A percentile compares a stretch with the other conserved stretches of the same genome.
These are phyloP conservation scores for Myodes glareolus DNA, from an alignment of 2,113 vertebrate genomes.

Conservation along the genomic window DNA sequence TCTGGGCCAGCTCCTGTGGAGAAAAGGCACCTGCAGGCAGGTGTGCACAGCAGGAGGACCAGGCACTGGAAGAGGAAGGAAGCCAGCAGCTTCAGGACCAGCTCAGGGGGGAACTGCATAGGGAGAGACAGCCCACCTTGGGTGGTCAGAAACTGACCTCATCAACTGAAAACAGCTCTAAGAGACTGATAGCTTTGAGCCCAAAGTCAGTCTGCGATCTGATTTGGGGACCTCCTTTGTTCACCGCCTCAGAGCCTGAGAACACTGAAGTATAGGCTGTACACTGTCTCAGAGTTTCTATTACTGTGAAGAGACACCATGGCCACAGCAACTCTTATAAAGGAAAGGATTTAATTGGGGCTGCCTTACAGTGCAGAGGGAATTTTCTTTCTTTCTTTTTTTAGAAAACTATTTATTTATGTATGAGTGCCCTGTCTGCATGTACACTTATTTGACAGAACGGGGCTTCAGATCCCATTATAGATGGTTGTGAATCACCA, in stretches of 20 bases:
- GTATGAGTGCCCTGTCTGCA: neutral
- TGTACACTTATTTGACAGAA: neutral
- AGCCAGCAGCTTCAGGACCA: neutral
- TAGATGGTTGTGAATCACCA: neutral
- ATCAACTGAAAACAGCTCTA: neutral
- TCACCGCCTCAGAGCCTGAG: neutral
- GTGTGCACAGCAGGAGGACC: neutral
- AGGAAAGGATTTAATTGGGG: neutral
- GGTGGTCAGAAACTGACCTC: neutral
- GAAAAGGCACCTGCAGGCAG: neutral
- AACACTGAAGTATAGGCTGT: neutral
- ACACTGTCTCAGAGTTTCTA: neutral
- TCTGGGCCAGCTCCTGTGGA: neutral
- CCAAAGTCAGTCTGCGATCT: neutral
- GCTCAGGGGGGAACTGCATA: neutral
- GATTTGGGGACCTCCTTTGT: neutral
- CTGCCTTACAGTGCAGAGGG: neutral
- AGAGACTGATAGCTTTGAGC: neutral
- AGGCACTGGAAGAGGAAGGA: neutral
- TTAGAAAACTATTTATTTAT: neutral
- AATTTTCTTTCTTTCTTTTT: neutral
- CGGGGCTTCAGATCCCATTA: too few relatives aligned
- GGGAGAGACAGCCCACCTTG: neutral
- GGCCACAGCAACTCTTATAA: neutral
- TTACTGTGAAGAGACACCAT: neutral